Base-by-base conservation (phyloP, 2,113 vertebrate species). In the Sarotherodon lohbergeri region DNA sequence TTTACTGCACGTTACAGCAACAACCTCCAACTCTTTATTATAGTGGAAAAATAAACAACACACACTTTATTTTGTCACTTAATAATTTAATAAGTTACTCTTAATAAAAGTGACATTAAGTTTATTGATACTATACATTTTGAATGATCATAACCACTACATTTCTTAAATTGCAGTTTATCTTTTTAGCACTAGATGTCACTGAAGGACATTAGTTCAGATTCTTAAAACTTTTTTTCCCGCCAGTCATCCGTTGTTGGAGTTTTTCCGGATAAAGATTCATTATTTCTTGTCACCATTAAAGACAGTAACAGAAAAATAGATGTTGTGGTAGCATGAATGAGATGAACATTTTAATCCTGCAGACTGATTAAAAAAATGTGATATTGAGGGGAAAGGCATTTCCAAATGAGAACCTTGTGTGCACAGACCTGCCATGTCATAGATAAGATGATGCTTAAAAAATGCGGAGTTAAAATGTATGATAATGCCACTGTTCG, bases 101-200 rank as follows among this genome's bases (percentile, higher is more conserved):
- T 32, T 32, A 48, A 29, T 50, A 78, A 48, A 78, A 78, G 16
- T 50, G 16, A 13, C 27, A 1, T 19, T 29, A 5, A 50, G 27
- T 0, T 32, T 0, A 4, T 32, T 78, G 43, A 34, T 19, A 50
- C 73, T 13, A 32, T 13, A 52, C 6, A 32, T 34, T 32, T 32
- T 32, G 71, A 50, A 12, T 24, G 8, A 50, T 76, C 43, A 76
- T 0, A 19, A 0, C 10, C n/a, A 0, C 46, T 16, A 12, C 27
- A 2, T n/a, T 13, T 0, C 24, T 76, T 50, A 52, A 78, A 52
- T 13, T 89, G 88, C 68, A 81, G 27, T 94, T 87, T 3, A 9
- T 83, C 0, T 4, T 79, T 84, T 5, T 2, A 27, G 81, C 95
- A 91, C 90, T 54, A 91, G 94, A 78, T 93, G 94, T 89, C 88